Conservation (phyloP, 1,140 invertebrate genomes). For the Vanessa atalanta region DNA sequence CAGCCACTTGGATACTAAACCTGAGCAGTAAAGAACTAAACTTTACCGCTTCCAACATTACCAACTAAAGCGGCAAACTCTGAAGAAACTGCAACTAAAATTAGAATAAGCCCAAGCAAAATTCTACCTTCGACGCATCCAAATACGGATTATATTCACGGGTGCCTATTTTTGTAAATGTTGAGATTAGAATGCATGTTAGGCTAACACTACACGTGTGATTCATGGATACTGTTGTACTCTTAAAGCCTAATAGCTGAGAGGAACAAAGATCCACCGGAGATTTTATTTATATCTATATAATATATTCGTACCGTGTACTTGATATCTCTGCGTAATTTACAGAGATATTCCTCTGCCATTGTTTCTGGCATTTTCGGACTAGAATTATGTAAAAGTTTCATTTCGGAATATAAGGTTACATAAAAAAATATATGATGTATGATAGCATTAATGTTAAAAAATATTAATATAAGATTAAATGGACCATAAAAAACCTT, state of each 20-base stretch:
- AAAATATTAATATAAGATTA: too few species aligned
- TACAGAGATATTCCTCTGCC: too few species aligned
- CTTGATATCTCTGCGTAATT: too few species aligned
- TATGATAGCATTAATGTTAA: too few species aligned
- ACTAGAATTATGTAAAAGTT: too few species aligned
- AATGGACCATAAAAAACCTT: too few species aligned
- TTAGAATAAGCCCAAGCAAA: slow-evolving; percentile 2
- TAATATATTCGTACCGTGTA: not conserved
- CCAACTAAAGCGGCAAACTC: slow-evolving; percentile 27
- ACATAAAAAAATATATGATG: too few species aligned
- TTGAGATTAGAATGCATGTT: slow-evolving; percentile 39
- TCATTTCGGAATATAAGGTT: too few species aligned
- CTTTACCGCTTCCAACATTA: slow-evolving; percentile 38
- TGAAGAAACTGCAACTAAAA: slow-evolving; percentile 29
- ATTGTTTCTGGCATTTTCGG: too few species aligned
- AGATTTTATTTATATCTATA: slow-evolving; percentile 8
- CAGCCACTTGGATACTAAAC: slow-evolving; percentile 34
- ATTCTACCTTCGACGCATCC: slow-evolving; percentile 4
- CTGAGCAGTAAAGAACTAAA: slow-evolving; percentile 42
- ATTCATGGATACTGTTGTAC: slow-evolving; percentile 47
- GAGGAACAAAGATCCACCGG: slow-evolving; percentile 19
- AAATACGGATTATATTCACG: slow-evolving; percentile 19
- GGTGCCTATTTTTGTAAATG: slow-evolving; percentile 10
- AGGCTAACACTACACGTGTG: slow-evolving; percentile 42
- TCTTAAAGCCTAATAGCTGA: slow-evolving; percentile 41